Evolutionary conservation across 2,888 invertebrate genomes (phyloP), one percentile per base, ranked within the genome.

Genomic region (Sisyra nigra): DNA sequence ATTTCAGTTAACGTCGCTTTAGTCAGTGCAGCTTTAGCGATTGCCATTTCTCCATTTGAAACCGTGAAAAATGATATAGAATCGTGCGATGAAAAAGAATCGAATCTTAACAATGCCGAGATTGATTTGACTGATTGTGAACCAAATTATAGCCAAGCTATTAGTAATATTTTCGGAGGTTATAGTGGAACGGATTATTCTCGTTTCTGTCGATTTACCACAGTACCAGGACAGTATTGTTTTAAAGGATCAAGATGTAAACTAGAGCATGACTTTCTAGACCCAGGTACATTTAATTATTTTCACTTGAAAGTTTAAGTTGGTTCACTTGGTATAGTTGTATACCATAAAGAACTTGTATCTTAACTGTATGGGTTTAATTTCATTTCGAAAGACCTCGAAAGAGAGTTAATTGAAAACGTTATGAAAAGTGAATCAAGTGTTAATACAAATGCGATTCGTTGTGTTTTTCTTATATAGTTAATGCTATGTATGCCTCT

Each of bases 211-310:
- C 33, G n/a, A 24, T 41, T 41, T 33, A 41, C 41, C 9, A 15
- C 17, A 10, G n/a, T 14, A 11, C 17, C 29, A 18, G 41, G 41
- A 9, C 5, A 33, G 24, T 18, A 33, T 11, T 41, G 41, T 34
- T 41, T 41, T 24, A 41, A 41, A 41, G 41, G 41, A 34, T 14
- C 33, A 13, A 32, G 14, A 10, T 41, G 41, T 41, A 17, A 10
- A 2, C 34, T 41, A 18, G 41, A 41, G 13, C 41, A 41, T 18
- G 24, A 13, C 9, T 19, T 34, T 13, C 14, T 30, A 31, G 6
- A 33, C 19, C 41, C 33, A 18, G 34, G 41, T 41, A n/a, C 5
- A 30, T 18, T 17, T 37, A 18, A 10, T 6, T 37, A 17, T 10
- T 17, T n/a, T 17, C 11, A 35, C 3, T 3, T n/a, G 35, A n/a